Conservation (phyloP, 2,797 vertebrate species). For the Sebastes cheni region DNA sequence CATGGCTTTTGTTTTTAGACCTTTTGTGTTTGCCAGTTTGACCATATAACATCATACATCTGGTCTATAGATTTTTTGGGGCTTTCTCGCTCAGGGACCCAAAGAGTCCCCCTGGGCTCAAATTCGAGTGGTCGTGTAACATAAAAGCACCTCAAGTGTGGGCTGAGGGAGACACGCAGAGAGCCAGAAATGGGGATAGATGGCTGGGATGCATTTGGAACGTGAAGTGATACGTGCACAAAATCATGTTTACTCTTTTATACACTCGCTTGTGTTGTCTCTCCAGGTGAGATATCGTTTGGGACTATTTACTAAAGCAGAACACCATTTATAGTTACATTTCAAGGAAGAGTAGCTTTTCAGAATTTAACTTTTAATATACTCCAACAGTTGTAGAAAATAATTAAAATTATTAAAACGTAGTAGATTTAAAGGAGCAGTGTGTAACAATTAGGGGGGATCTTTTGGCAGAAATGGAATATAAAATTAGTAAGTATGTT, state of each 20-base stretch:
- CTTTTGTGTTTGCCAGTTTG: constrained; percentile 98
- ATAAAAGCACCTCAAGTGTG: constrained; percentile 91
- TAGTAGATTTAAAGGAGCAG: not conserved
- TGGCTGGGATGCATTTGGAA: constrained; percentile 68
- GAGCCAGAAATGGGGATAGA: constrained; percentile 75
- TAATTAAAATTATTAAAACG: not conserved
- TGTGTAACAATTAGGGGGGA: no score
- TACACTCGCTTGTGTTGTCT: constrained; percentile 56
- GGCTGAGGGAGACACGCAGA: constrained; percentile 76
- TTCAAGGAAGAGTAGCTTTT: not conserved
- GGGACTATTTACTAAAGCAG: constrained; percentile 2
- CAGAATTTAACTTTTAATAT: not conserved
- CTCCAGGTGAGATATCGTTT: constrained; percentile 21
- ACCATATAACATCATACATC: constrained; percentile 99
- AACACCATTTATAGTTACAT: not conserved
- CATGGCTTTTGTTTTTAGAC: constrained; percentile 94
- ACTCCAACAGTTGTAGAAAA: not conserved
- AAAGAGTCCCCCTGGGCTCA: constrained; percentile 89
- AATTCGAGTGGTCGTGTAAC: constrained; percentile 88
- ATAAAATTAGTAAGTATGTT: no score
- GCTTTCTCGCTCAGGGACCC: constrained; percentile 91
- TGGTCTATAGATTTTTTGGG: constrained; percentile 95
- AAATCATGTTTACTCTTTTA: constrained; percentile 83
- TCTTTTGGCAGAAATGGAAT: rapidly evolving
- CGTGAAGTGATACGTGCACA: constrained; percentile 81